Evolutionary conservation across 2,888 invertebrate species (phyloP).

Genomic region (Rhimphoctona megacephalus): DNA sequence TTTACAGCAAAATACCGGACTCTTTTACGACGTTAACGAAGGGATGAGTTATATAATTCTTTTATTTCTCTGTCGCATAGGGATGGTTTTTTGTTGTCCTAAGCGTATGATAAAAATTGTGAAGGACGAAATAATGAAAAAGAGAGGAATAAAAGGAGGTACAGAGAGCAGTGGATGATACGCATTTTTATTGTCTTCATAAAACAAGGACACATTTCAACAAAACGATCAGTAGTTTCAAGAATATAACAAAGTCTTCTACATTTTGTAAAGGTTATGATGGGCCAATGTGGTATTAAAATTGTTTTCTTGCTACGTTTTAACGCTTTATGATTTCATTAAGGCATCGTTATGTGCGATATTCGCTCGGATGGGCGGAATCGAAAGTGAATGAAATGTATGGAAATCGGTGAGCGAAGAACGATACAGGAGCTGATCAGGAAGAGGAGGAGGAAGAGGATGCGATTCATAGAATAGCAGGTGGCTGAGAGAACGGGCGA

Average conservation of each 20-base stretch:
- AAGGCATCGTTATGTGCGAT: slow-evolving; percentile 56
- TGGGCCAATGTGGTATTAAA: not conserved
- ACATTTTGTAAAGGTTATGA: slow-evolving; percentile 12
- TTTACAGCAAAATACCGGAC: not conserved
- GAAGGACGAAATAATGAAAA: not conserved
- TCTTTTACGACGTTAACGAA: slow-evolving; percentile 13
- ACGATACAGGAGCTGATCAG: slow-evolving; percentile 5
- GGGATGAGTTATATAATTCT: slow-evolving; percentile 6
- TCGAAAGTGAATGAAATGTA: not conserved
- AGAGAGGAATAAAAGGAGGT: not conserved
- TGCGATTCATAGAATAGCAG: slow-evolving; percentile 48
- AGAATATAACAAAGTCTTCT: slow-evolving; percentile 9
- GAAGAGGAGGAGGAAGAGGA: not conserved
- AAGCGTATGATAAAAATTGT: slow-evolving; percentile 8
- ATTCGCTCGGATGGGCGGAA: slow-evolving; percentile 19
- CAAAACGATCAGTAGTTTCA: slow-evolving; percentile 3
- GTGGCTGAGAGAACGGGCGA: slow-evolving; percentile 38
- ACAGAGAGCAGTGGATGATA: slow-evolving; percentile 1
- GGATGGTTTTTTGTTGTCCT: not conserved
- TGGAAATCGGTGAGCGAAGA: slow-evolving; percentile 27
- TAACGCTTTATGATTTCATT: slow-evolving; percentile 62
- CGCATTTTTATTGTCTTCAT: slow-evolving; percentile 8
- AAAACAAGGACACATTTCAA: slow-evolving; percentile 4
- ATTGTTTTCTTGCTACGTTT: slow-evolving; percentile 38
- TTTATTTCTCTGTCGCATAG: not conserved